Percentiles rank a stretch among this genome's conserved stretches.
These are phyloP conservation scores for Hormiphora californensis DNA, from an alignment of 37 sponge, comb jelly and placozoan species.

Conservation along the genomic window DNA sequence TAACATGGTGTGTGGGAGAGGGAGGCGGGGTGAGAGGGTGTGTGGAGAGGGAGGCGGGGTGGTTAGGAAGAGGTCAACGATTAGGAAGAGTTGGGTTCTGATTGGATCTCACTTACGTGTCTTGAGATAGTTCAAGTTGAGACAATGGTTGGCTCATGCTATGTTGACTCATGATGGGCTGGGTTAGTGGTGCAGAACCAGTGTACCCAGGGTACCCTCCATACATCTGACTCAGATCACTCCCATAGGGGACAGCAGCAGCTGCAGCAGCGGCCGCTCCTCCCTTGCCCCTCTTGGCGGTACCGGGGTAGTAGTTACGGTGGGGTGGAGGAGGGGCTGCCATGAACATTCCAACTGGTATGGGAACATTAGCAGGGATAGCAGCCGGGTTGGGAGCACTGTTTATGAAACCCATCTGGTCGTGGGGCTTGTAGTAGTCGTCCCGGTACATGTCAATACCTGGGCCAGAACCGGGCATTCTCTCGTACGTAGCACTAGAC, in stretches of 20 bases:
- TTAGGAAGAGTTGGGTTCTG: no score
- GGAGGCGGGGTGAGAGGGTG: background rate
- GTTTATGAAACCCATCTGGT: constrained; percentile 80
- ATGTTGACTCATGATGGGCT: constrained; percentile 66
- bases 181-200: constrained; percentile 75
- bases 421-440: constrained; percentile 80
- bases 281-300: background rate
- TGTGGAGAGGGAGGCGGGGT: background rate
- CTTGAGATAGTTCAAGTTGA: constrained; percentile 85
- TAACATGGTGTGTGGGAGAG: background rate
- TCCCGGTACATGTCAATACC: constrained; percentile 58
- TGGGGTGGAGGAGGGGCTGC: constrained; percentile 67
- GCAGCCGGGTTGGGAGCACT: constrained; percentile 61
- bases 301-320: constrained; percentile 37
- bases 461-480: constrained; percentile 5
- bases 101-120: constrained; percentile 49
- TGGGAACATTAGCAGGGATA: constrained; percentile 73
- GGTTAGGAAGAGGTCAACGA: no score
- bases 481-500: constrained; percentile 33
- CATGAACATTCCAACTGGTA: constrained; percentile 84
- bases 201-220: constrained; percentile 1
- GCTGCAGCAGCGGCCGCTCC: no score
- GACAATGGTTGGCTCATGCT: constrained; percentile 79
- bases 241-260: no score
- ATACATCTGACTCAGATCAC: constrained; percentile 21